These are phyloP conservation scores for Chrysopilus asiliformis DNA, from an alignment of 2,888 invertebrate species.

Conservation along the genomic window DNA sequence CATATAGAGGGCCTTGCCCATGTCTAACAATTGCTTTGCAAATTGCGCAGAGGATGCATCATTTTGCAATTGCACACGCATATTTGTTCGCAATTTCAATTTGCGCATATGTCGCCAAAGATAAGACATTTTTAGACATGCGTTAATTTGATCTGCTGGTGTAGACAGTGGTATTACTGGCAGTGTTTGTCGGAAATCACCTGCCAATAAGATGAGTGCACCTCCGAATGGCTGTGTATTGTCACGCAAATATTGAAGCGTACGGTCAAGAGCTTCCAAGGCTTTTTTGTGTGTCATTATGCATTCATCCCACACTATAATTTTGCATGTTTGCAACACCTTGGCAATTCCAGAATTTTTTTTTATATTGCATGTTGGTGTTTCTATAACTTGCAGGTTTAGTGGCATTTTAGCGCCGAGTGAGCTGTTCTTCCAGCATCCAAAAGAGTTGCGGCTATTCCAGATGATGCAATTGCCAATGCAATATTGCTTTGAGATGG, in stretches of 20 bases:
- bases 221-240: slow-evolving; percentile 12
- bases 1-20: no score
- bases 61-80: slow-evolving; percentile 5
- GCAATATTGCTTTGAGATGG: slow-evolving; percentile 10
- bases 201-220: slow-evolving; percentile 15
- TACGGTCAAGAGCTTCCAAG: slow-evolving; percentile 20
- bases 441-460: slow-evolving; percentile 31
- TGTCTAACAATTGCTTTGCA: slow-evolving; percentile 7
- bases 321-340: slow-evolving; percentile 18
- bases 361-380: slow-evolving; percentile 19
- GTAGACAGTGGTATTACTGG: slow-evolving; percentile 18
- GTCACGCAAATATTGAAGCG: slow-evolving; percentile 16
- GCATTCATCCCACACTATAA: slow-evolving; percentile 21
- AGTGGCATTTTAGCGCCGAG: slow-evolving; percentile 24
- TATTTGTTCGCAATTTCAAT: slow-evolving; percentile 6
- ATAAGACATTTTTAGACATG: slow-evolving; percentile 6
- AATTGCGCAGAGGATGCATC: slow-evolving; percentile 4
- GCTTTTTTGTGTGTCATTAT: slow-evolving; percentile 20
- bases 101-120: slow-evolving; percentile 5
- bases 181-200: slow-evolving; percentile 21
- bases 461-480: slow-evolving; percentile 23
- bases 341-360: slow-evolving; percentile 21
- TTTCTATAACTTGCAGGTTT: slow-evolving; percentile 17
- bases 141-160: slow-evolving; percentile 16
- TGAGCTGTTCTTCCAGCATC: slow-evolving; percentile 22